A percentile compares a stretch with the other conserved stretches of the same genome.
phyloP scores from a whole-genome alignment of 2,113 vertebrate genomes.

The Azemiops feae region DNA sequence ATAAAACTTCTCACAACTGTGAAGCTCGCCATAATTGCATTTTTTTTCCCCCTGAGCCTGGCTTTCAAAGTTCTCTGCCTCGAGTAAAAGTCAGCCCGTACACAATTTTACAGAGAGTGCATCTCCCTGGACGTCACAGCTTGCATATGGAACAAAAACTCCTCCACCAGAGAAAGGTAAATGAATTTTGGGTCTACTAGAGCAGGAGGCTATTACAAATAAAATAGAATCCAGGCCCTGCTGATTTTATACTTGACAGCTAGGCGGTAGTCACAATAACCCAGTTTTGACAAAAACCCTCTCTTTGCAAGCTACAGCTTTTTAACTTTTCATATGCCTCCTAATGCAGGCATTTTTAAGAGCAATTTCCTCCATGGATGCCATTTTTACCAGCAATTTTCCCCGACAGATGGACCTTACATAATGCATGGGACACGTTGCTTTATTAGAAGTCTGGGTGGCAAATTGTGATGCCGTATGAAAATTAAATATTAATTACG shows the following conservation, averaged over 20 bases:
- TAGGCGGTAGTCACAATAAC: constrained; percentile 28
- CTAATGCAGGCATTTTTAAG: background rate
- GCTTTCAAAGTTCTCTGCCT: constrained; percentile 26
- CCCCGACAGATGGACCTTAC: background rate
- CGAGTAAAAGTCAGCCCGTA: constrained; percentile 33
- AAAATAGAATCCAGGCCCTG: constrained; percentile 55
- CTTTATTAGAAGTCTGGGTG: background rate
- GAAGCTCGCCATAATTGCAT: background rate
- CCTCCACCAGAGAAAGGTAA: constrained; percentile 56
- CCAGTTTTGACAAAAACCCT: background rate
- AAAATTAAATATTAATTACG: background rate
- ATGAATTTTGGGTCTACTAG: constrained; percentile 56
- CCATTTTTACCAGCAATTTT: background rate
- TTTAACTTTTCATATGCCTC: background rate
- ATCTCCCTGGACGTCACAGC: constrained; percentile 54
- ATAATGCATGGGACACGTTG: background rate
- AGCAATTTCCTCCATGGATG: background rate
- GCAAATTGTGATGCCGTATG: background rate
- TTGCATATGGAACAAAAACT: constrained; percentile 46
- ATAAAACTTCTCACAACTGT: background rate
- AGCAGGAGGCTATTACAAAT: constrained; percentile 51
- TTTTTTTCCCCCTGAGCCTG: constrained; percentile 28
- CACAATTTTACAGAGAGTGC: constrained; percentile 30
- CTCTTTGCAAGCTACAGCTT: background rate
- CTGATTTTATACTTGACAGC: constrained; percentile 51